Conservation (phyloP, 2,888 invertebrate genomes). For the Pheosia gnoma region DNA sequence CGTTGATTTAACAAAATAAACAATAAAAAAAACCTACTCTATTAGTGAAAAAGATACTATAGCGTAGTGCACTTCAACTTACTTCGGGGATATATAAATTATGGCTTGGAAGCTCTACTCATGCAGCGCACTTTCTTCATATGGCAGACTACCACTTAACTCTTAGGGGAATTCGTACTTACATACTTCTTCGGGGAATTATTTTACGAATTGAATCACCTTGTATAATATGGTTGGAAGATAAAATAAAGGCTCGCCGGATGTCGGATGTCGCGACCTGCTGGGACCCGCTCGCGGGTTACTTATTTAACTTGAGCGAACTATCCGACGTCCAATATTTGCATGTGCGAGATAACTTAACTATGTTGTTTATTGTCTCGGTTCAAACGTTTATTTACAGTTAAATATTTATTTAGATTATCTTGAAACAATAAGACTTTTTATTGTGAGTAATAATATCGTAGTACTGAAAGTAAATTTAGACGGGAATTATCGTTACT, state of each 20-base stretch:
- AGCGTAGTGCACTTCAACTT: no score
- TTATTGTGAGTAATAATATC: no score
- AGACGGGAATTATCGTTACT: no score
- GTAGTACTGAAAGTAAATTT: no score
- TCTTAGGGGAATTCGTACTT: no score
- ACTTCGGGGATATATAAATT: no score
- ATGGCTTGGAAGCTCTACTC: no score
- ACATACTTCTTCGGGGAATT: not conserved
- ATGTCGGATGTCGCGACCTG: constrained; percentile 79
- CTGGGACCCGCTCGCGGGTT: constrained; percentile 67
- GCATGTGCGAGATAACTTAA: constrained; percentile 53
- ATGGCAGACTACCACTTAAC: not conserved
- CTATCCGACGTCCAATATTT: constrained; percentile 78
- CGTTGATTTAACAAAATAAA: no score
- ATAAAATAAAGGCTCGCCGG: constrained; percentile 77
- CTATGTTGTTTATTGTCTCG: constrained; percentile 28
- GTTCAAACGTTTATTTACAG: not conserved
- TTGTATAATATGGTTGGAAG: constrained; percentile 55
- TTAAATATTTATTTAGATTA: not conserved
- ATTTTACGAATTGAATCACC: constrained; percentile 32
- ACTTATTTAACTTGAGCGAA: constrained; percentile 75
- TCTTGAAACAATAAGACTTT: no score
- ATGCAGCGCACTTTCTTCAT: no score
- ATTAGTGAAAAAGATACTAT: no score
- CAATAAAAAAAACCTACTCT: no score